phyloP scores from a whole-genome alignment of 2,113 vertebrate genomes.

The Hippoglossus stenolepis region DNA sequence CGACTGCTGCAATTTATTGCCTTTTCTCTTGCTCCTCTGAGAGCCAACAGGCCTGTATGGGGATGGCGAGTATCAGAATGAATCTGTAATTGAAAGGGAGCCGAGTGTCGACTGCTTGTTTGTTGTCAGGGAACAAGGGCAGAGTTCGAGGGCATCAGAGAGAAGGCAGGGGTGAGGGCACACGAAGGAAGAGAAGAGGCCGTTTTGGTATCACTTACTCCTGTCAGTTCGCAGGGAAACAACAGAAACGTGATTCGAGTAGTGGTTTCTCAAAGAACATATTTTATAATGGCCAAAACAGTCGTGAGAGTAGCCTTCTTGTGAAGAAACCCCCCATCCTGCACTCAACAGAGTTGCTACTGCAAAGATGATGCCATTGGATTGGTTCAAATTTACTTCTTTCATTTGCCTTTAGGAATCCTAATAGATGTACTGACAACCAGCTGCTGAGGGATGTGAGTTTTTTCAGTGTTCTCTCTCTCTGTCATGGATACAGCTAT shows the following conservation, averaged over 20 bases:
- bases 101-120: constrained; percentile 57
- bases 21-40: constrained; percentile 42
- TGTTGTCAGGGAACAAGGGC: constrained; percentile 62
- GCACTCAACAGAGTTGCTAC: neutral
- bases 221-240: constrained; percentile 18
- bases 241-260: neutral
- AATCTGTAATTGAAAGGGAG: constrained; percentile 66
- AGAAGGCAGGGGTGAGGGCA: constrained; percentile 34
- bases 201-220: constrained; percentile 33
- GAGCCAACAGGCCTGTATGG: constrained; percentile 49
- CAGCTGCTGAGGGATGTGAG: neutral
- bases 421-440: neutral
- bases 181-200: constrained; percentile 21
- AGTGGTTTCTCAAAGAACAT: constrained; percentile 9
- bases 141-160: constrained; percentile 43
- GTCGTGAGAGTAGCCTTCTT: neutral
- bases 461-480: neutral
- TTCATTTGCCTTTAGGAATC: constrained; percentile 3
- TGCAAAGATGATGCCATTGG: neutral
- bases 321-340: too few species aligned
- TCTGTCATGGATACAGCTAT: neutral
- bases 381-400: constrained; percentile 1
- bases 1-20: constrained; percentile 59
- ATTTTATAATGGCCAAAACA: constrained; percentile 16
- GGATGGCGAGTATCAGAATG: constrained; percentile 49